These are phyloP conservation scores for Dicentrarchus labrax DNA, from an alignment of 2,113 vertebrate species.

Conservation along the genomic window DNA sequence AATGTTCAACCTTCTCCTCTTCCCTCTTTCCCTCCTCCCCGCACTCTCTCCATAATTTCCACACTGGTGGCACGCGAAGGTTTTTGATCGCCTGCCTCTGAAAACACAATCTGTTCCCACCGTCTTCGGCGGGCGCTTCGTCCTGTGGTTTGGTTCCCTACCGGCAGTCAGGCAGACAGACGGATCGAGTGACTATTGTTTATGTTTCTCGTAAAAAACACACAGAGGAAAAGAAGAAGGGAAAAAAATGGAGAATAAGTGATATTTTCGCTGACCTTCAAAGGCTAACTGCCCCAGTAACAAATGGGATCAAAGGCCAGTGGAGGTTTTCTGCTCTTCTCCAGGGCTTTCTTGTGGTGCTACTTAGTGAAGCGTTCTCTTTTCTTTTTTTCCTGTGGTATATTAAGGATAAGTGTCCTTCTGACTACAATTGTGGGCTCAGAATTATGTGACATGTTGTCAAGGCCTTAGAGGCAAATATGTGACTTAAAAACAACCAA, in stretches of 20 bases:
- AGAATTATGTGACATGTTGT: constrained; percentile 61
- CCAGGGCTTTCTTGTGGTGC: constrained; percentile 75
- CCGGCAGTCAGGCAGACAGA: constrained; percentile 69
- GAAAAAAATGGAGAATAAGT: constrained; percentile 64
- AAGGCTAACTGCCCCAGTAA: constrained; percentile 72
- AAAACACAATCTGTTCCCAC: constrained; percentile 83
- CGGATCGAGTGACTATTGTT: constrained; percentile 81
- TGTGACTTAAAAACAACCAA: constrained; percentile 58
- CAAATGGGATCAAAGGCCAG: constrained; percentile 77
- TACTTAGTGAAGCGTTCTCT: constrained; percentile 56
- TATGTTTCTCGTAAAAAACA: constrained; percentile 78
- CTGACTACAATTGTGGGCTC: constrained; percentile 63
- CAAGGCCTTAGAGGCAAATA: constrained; percentile 51
- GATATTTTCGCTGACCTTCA: constrained; percentile 80
- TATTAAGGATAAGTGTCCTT: constrained; percentile 69
- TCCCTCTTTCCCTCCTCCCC: constrained; percentile 67
- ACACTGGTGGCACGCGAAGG: constrained; percentile 83
- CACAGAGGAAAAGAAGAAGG: constrained; percentile 48
- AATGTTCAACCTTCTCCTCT: constrained; percentile 82
- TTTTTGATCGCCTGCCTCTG: constrained; percentile 84
- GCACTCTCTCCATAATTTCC: constrained; percentile 81
- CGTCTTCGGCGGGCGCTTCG: constrained; percentile 55
- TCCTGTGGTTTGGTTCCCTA: constrained; percentile 73
- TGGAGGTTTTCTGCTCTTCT: constrained; percentile 67
- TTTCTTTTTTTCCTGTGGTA: constrained; percentile 53